These are phyloP conservation scores for Sinotaia quadrata DNA, from an alignment of 2,888 invertebrate genomes.

Conservation along the genomic window DNA sequence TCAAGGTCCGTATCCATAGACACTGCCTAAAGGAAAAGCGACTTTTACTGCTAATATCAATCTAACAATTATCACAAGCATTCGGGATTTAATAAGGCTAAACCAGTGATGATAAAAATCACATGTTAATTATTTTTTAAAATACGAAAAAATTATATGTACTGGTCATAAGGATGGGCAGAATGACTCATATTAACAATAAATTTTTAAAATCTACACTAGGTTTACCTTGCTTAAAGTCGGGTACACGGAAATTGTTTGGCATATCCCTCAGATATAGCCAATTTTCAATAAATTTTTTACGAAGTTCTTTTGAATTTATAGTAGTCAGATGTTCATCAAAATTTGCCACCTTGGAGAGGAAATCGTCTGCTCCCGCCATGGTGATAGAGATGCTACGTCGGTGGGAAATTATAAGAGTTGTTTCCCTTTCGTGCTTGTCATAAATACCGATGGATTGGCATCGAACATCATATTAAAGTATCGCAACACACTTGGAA, in stretches of 20 bases:
- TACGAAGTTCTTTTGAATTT: constrained; percentile 6
- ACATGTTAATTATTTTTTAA: too few relatives aligned
- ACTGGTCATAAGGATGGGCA: too few relatives aligned
- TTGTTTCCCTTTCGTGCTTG: background rate
- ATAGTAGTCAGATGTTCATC: constrained; percentile 13
- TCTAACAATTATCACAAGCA: too few relatives aligned
- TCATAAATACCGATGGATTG: too few relatives aligned
- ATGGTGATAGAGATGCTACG: background rate
- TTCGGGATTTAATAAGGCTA: too few relatives aligned
- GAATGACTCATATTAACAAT: background rate
- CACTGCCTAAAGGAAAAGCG: too few relatives aligned
- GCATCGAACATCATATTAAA: too few relatives aligned
- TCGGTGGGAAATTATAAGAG: background rate
- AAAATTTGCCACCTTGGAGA: constrained; percentile 18
- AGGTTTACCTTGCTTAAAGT: constrained; percentile 17
- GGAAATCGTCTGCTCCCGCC: constrained; percentile 29
- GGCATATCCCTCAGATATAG: constrained; percentile 7
- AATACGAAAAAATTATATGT: too few relatives aligned
- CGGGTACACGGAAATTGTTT: constrained; percentile 10
- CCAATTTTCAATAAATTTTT: constrained; percentile 1
- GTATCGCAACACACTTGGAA: too few relatives aligned
- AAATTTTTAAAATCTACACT: background rate
- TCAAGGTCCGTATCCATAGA: too few relatives aligned
- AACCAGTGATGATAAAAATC: too few relatives aligned
- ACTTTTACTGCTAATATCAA: too few relatives aligned